Evolutionary conservation across 2,797 vertebrate species (phyloP), one percentile per base, ranked within the genome.

Genomic region (Anguilla pacifica): DNA sequence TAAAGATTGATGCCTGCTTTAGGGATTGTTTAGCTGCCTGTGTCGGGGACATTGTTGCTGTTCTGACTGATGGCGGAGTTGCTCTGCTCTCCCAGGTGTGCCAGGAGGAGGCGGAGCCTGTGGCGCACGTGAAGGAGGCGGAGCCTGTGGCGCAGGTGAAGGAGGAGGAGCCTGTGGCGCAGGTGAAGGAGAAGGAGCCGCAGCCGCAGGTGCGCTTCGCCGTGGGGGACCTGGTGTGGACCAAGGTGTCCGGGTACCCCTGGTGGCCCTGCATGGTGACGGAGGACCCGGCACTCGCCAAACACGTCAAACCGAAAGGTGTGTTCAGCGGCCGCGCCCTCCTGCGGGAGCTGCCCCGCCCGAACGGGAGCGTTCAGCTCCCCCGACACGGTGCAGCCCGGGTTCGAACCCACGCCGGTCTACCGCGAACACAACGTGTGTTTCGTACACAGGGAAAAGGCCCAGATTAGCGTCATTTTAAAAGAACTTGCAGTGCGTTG

Each of bases 221-320:
- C 0, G 92, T 97, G 19, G 98, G 98, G 13, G 97, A 98, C 87
- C 83, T 99, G 90, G 98, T 99, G 70, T 99, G 99, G 99, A 97
- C 98, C 67, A 99, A 99, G 92, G 98, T 98, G 88, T 97, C 97
- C 0, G 98, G 99, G 53, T 99, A 98, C 92, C 98, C 98, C 0
- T 99, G 98, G 99, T 99, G 99, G 99, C 98, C 99, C 0, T 99
- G 98, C 93, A 98, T 99, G 96, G 97, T 99, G 91, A 98, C 98
- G 92, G 96, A 96, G 59, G 98, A 99, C 92, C 98, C 98, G 0
- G 96, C 97, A 51, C 95, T 97, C 74, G 96, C 97, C 89, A 93
- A 89, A 89, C 97, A 98, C 92, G 96, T 97, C 90, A 99, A 97
- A 91, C 96, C 96, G 81, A 98, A 98, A 96, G 97, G 98, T 99